Percentiles rank a stretch among this genome's conserved stretches.
phyloP scores from a whole-genome alignment of 2,113 vertebrate genomes.

The Athene cunicularia region DNA sequence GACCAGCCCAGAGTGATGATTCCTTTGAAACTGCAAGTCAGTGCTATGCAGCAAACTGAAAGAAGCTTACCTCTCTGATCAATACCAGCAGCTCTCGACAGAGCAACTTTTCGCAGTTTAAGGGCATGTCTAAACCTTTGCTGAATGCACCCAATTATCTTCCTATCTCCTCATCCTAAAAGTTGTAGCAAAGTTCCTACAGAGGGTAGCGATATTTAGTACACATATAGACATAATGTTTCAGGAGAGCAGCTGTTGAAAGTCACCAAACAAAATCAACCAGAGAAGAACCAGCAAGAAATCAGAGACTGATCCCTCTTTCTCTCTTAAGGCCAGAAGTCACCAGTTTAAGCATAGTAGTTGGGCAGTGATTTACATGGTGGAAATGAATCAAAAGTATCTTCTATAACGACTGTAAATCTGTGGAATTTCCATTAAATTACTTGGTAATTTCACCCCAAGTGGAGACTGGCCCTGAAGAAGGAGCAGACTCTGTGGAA shows the following conservation, averaged over 20 bases:
- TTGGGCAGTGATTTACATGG: neutral
- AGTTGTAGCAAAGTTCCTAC: neutral
- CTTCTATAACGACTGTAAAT: neutral
- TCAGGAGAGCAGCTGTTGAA: neutral
- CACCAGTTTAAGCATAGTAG: neutral
- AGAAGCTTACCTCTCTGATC: neutral
- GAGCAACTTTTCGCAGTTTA: neutral
- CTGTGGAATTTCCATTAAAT: neutral
- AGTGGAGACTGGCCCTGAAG: neutral
- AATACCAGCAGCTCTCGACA: neutral
- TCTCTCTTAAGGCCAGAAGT: neutral
- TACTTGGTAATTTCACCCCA: neutral
- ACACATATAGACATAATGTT: neutral
- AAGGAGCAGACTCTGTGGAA: neutral
- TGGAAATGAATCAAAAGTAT: neutral
- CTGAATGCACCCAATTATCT: neutral
- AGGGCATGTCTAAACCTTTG: neutral
- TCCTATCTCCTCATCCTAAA: neutral
- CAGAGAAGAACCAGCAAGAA: neutral
- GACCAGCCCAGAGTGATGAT: neutral
- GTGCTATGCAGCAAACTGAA: neutral
- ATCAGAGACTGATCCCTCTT: neutral
- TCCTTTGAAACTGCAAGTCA: neutral
- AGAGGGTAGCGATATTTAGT: neutral
- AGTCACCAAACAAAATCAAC: neutral